Evolutionary conservation across 2,888 invertebrate species (phyloP).

Genomic region (Baccha elongata): DNA sequence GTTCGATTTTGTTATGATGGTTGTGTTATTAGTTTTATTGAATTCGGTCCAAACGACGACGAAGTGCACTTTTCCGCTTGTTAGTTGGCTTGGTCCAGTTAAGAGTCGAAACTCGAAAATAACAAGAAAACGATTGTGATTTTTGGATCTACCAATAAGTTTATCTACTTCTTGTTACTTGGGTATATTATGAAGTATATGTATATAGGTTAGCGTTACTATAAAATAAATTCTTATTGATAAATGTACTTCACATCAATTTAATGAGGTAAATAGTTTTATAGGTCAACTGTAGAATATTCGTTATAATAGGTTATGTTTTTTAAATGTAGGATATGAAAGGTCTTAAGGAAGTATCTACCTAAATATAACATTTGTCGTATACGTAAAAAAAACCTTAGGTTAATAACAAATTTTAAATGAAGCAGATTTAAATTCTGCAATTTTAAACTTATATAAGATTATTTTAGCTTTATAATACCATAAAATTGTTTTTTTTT

Average conservation of each 20-base stretch:
- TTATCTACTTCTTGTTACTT: neutral
- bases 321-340: too few species aligned
- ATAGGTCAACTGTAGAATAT: too few species aligned
- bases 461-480: too few species aligned
- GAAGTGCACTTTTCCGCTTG: constrained; percentile 75
- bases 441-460: too few species aligned
- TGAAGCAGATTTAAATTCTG: too few species aligned
- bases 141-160: constrained; percentile 40
- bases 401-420: too few species aligned
- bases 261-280: constrained; percentile 11
- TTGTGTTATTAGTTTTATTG: constrained; percentile 69
- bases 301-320: too few species aligned
- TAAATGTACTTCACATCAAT: neutral
- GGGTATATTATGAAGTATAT: constrained; percentile 6
- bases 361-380: too few species aligned
- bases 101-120: constrained; percentile 39
- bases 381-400: too few species aligned
- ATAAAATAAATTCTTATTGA: neutral
- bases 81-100: constrained; percentile 75
- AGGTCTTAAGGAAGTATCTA: too few species aligned
- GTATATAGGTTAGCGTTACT: constrained; percentile 9
- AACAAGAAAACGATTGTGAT: constrained; percentile 73
- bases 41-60: constrained; percentile 58
- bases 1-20: constrained; percentile 34
- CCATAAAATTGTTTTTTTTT: too few species aligned